Evolutionary conservation across 2,113 vertebrate species (phyloP).

Genomic region (Spheniscus mendiculus): DNA sequence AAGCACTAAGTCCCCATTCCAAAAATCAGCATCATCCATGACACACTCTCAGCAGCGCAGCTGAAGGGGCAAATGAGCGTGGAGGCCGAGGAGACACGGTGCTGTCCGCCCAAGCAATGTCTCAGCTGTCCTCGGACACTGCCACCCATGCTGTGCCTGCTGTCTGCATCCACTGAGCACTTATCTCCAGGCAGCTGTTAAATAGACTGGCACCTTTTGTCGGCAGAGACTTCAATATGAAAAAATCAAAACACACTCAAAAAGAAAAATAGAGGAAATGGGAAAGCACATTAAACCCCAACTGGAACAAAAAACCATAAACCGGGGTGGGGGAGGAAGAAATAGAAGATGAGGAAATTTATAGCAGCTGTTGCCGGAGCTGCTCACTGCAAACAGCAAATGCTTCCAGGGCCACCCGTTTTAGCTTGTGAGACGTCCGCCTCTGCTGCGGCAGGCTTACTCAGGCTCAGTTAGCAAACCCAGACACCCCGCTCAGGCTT

Average conservation of each 20-base stretch:
- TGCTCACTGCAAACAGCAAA: neutral
- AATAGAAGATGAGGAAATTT: neutral
- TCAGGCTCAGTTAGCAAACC: neutral
- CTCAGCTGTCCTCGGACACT: neutral
- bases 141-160: neutral
- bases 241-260: slow-evolving; percentile 5
- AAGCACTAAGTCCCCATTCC: neutral
- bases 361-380: neutral
- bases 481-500: neutral
- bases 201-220: slow-evolving; percentile 13
- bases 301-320: slow-evolving; percentile 5
- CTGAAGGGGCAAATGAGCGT: neutral
- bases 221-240: neutral
- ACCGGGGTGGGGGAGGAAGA: neutral
- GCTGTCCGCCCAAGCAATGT: neutral
- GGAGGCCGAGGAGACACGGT: neutral
- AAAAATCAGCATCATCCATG: neutral
- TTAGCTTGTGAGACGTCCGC: neutral
- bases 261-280: slow-evolving; percentile 25
- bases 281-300: slow-evolving; percentile 11
- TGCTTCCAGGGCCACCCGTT: neutral
- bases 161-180: neutral
- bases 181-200: slow-evolving; percentile 28
- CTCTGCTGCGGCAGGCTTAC: neutral
- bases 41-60: neutral